A percentile compares a stretch with the other conserved stretches of the same genome.
These are phyloP conservation scores for Corythornis cristatus DNA, from an alignment of 2,113 vertebrate genomes.

Conservation along the genomic window DNA sequence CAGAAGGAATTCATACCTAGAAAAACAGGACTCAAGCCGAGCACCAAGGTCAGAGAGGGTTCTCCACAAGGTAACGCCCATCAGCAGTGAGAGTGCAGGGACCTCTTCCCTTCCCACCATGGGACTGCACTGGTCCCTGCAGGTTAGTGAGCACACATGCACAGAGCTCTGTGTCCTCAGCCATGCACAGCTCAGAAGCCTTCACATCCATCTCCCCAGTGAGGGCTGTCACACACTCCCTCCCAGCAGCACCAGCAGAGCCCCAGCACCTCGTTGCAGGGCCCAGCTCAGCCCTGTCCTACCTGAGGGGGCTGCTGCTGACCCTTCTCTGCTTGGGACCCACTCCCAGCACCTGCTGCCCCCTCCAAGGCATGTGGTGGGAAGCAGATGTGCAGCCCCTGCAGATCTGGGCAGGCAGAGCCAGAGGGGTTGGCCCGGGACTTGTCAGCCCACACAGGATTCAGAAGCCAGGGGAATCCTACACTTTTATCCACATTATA, in stretches of 20 bases:
- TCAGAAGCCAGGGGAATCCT: neutral
- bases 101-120: fast-evolving
- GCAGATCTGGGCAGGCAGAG: no score
- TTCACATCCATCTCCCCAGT: fast-evolving
- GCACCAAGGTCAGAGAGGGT: neutral
- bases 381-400: fast-evolving
- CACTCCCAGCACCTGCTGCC: neutral
- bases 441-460: fast-evolving
- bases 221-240: fast-evolving
- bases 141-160: fast-evolving
- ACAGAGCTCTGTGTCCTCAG: neutral
- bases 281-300: neutral
- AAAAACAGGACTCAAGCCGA: neutral
- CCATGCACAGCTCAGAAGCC: fast-evolving
- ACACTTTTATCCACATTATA: neutral
- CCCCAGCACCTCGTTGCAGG: neutral
- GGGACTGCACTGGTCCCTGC: neutral
- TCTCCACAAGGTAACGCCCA: neutral
- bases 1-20: neutral
- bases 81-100: neutral
- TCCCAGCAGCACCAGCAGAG: neutral
- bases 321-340: neutral
- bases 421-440: neutral
- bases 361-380: fast-evolving
- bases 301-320: neutral